These are phyloP conservation scores for Chesias legatella DNA, from an alignment of 2,888 invertebrate genomes.

Conservation along the genomic window DNA sequence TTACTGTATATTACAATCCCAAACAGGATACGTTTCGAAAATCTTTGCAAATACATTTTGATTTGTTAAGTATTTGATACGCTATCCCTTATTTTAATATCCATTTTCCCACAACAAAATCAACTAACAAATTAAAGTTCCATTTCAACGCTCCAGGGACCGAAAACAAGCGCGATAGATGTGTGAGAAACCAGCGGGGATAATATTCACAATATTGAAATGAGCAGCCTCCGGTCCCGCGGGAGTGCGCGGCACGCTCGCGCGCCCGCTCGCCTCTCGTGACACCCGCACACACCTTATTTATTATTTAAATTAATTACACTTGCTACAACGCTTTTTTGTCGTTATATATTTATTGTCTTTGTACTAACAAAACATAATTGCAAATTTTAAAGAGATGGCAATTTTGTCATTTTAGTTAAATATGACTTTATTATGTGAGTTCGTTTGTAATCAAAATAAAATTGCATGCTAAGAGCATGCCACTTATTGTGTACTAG, in stretches of 20 bases:
- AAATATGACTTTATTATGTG: no score
- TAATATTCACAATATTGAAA: conserved; percentile 69
- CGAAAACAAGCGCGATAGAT: conserved; percentile 40
- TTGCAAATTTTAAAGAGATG: conserved; percentile 24
- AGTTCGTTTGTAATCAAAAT: no score
- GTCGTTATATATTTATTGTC: conserved; percentile 33
- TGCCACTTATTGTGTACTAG: no score
- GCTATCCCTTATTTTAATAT: conserved; percentile 15
- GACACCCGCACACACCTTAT: conserved; percentile 49
- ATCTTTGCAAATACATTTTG: no score
- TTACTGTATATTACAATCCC: no score
- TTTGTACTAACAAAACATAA: conserved; percentile 23
- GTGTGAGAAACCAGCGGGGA: conserved; percentile 67
- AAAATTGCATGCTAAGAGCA: no score
- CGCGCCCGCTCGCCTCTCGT: conserved; percentile 39
- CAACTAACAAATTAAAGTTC: conserved; percentile 21
- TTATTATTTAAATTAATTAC: conserved; percentile 73
- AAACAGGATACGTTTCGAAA: no score
- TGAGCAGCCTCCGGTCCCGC: conserved; percentile 41
- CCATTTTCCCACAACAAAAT: conserved; percentile 14
- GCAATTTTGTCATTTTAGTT: conserved; percentile 8
- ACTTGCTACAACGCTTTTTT: conserved; percentile 48
- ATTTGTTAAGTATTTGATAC: no score
- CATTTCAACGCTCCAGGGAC: conserved; percentile 35
- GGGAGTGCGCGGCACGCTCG: conserved; percentile 39